phyloP scores from a whole-genome alignment of 2,797 vertebrate species.

The Pantherophis vulpinus region DNA sequence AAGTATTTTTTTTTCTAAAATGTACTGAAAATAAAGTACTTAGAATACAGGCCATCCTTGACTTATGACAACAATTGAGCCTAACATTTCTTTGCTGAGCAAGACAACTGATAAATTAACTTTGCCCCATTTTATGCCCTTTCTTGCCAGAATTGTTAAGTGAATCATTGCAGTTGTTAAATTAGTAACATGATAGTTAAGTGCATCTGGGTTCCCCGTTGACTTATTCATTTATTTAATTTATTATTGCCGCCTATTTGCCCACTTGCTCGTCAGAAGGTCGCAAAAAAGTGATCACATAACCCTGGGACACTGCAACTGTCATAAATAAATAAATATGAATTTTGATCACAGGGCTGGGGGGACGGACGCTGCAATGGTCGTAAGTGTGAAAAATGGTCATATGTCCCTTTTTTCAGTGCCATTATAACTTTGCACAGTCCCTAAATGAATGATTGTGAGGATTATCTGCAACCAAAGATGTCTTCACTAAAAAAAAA shows the following conservation, averaged over 20 bases:
- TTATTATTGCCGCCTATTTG: no score
- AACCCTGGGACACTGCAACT: not conserved
- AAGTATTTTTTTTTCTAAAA: not conserved
- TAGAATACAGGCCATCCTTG: not conserved
- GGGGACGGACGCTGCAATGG: not conserved
- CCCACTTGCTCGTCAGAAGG: not conserved
- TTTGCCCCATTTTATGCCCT: not conserved
- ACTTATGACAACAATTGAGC: not conserved
- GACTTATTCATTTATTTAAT: not conserved
- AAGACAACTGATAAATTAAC: not conserved
- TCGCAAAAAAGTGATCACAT: not conserved
- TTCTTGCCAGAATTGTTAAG: not conserved
- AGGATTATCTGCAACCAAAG: not conserved
- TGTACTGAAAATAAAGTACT: not conserved
- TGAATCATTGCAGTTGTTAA: not conserved
- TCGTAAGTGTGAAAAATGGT: not conserved
- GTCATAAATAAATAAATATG: not conserved
- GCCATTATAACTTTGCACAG: not conserved
- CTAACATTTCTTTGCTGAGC: not conserved
- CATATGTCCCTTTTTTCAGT: not conserved
- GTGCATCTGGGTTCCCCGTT: not conserved
- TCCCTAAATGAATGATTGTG: not conserved
- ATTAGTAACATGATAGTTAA: not conserved
- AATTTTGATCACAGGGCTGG: not conserved
- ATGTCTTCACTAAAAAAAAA: not conserved